Conservation (phyloP, 1,140 invertebrate genomes). For the Apocrypta bakeri region DNA sequence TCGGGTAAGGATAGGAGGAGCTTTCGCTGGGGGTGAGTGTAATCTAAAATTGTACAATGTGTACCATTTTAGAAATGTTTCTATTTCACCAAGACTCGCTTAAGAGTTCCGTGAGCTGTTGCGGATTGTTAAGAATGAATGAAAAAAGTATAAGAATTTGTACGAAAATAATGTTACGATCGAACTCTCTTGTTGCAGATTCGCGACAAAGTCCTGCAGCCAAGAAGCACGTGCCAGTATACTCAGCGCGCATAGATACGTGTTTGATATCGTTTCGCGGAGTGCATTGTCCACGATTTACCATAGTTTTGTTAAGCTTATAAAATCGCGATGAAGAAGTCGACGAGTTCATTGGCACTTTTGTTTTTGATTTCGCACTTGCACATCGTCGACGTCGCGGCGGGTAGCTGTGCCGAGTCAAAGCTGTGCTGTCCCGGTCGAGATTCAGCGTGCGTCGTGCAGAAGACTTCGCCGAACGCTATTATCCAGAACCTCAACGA, state of each 20-base stretch:
- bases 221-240: background rate
- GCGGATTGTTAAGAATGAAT: too few species aligned
- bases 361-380: background rate
- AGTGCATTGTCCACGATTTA: background rate
- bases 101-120: too few species aligned
- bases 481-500: constrained; percentile 87
- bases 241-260: background rate
- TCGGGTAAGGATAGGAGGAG: too few species aligned
- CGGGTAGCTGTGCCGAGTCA: constrained; percentile 82
- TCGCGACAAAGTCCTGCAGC: too few species aligned
- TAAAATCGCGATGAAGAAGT: background rate
- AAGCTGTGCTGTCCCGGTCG: constrained; percentile 87
- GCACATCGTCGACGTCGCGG: background rate
- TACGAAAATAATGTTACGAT: too few species aligned
- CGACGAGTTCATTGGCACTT: background rate
- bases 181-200: too few species aligned
- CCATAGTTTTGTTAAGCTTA: background rate
- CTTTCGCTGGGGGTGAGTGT: too few species aligned
- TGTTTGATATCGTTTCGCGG: too few species aligned
- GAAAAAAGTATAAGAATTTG: too few species aligned
- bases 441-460: constrained; percentile 90
- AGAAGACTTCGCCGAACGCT: constrained; percentile 87
- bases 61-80: too few species aligned
- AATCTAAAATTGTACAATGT: too few species aligned
- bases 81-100: too few species aligned